A percentile compares a stretch with the other conserved stretches of the same genome.
phyloP scores from a whole-genome alignment of 2,113 vertebrate species.

The Megaleporinus macrocephalus region DNA sequence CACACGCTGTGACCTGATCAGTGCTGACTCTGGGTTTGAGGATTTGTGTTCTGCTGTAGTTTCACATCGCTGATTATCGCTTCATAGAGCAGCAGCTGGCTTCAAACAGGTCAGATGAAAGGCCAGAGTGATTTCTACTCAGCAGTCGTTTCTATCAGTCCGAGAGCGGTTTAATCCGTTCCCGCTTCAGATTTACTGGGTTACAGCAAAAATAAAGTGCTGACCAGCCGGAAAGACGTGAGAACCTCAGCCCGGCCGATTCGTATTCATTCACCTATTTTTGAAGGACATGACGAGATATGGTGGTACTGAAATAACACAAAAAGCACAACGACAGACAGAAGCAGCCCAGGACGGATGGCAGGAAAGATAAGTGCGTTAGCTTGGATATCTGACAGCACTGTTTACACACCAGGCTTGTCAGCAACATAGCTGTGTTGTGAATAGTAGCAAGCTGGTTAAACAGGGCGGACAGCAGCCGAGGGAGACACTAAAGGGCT shows the following conservation, averaged over 20 bases:
- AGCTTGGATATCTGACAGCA: conserved; percentile 13
- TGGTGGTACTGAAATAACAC: conserved; percentile 24
- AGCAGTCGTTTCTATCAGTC: conserved; percentile 32
- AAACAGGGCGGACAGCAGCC: background rate
- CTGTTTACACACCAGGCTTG: conserved; percentile 23
- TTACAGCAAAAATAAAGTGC: conserved; percentile 34
- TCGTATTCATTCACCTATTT: too few relatives aligned
- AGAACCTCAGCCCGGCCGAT: conserved; percentile 12
- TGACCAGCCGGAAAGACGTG: conserved; percentile 11
- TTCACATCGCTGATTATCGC: conserved; percentile 23
- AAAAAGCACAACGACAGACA: conserved; percentile 3
- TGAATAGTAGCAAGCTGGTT: conserved; percentile 27
- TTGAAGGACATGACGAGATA: conserved; percentile 32
- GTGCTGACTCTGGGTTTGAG: background rate
- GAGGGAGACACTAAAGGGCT: background rate
- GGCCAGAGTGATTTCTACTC: conserved; percentile 38
- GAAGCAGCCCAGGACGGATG: conserved; percentile 44
- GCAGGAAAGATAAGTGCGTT: conserved; percentile 15
- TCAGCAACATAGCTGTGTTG: conserved; percentile 19
- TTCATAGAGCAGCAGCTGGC: conserved; percentile 36
- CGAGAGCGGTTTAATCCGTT: background rate
- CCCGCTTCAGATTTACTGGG: conserved; percentile 40
- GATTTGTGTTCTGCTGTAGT: background rate
- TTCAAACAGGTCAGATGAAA: conserved; percentile 8
- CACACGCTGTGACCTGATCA: background rate